Percentiles rank a stretch among this genome's conserved stretches.
These are phyloP conservation scores for Amblyopsis hoosieri DNA, from an alignment of 2,797 vertebrate species.

Conservation along the genomic window DNA sequence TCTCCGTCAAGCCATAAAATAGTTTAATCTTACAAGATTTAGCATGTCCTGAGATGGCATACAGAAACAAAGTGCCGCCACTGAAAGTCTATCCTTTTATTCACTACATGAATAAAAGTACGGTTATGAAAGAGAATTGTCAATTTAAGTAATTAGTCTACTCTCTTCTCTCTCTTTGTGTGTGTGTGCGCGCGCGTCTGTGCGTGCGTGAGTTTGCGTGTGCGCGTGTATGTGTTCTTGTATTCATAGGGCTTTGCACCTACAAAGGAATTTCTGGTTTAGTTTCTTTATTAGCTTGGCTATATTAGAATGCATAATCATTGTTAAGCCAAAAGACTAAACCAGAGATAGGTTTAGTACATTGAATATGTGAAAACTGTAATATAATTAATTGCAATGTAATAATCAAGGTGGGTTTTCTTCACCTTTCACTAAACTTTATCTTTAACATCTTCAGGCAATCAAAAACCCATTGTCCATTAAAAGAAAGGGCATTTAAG, in stretches of 20 bases:
- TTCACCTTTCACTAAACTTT: no score
- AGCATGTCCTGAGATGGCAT: neutral
- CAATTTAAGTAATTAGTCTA: conserved; percentile 37
- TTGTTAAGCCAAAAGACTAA: conserved; percentile 44
- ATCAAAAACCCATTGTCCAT: no score
- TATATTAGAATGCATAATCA: conserved; percentile 57
- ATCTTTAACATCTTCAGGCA: no score
- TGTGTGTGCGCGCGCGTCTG: neutral
- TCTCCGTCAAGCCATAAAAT: no score
- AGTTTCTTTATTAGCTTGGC: conserved; percentile 41
- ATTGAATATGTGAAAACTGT: no score
- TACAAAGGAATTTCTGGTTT: conserved; percentile 56
- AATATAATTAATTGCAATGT: no score
- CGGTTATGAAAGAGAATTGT: conserved; percentile 34
- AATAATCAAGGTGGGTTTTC: no score
- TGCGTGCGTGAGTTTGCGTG: conserved; percentile 4
- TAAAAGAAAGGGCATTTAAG: no score
- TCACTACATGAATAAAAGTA: conserved; percentile 9
- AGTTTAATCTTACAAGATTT: conserved; percentile 4
- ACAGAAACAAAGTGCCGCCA: conserved; percentile 2
- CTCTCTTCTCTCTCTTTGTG: neutral
- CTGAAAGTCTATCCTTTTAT: conserved; percentile 5
- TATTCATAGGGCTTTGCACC: conserved; percentile 41
- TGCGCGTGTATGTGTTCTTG: conserved; percentile 20
- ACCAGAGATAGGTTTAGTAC: no score